Evolutionary conservation across 2,797 vertebrate species (phyloP), one percentile per base, ranked within the genome.

Genomic region (Lacerta viridis): DNA sequence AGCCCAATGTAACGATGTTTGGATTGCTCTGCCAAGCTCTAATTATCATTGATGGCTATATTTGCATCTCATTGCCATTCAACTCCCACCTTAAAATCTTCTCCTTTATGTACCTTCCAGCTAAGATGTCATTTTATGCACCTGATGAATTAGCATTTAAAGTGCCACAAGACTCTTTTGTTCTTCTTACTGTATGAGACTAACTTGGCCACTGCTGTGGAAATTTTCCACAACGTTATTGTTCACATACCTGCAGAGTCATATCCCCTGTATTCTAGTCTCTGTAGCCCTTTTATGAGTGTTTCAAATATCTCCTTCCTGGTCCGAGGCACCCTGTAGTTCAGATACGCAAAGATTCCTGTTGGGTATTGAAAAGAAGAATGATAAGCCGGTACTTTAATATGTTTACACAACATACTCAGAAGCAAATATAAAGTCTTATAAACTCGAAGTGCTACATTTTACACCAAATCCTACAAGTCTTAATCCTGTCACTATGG

Each of bases 291-390:
- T 94, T 98, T 99, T 95, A 99, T 97, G 84, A 99, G 96, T 18
- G 97, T 99, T 93, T 98, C 98, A 95, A 98, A 98, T 96, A 99
- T 98, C 95, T 98, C 98, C 94, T 98, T 99, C 94, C 98, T 97
- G 39, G 98, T 99, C 85, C 98, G 97, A 91, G 98, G 98, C 84
- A 99, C 98, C 97, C 95, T 97, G 96, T 99, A 98, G 97, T 99
- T 99, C 91, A 99, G 98, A 97, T 99, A 99, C 93, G 98, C 99
- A 94, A 99, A 99, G 96, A 99, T 99, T 95, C 99, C 99, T 99
- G 91, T 93, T 83, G 55, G 64, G 90, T 5, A 78, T 59, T 29
- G 20, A 10, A 81, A 80, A 74, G 23, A 23, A 80, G 1, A 50
- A 76, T 0, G 0, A 0, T 78, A 50, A 89, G 29, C 43, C 8